Conservation (phyloP, 2,888 invertebrate species). For the Stictocephala bisonia region DNA sequence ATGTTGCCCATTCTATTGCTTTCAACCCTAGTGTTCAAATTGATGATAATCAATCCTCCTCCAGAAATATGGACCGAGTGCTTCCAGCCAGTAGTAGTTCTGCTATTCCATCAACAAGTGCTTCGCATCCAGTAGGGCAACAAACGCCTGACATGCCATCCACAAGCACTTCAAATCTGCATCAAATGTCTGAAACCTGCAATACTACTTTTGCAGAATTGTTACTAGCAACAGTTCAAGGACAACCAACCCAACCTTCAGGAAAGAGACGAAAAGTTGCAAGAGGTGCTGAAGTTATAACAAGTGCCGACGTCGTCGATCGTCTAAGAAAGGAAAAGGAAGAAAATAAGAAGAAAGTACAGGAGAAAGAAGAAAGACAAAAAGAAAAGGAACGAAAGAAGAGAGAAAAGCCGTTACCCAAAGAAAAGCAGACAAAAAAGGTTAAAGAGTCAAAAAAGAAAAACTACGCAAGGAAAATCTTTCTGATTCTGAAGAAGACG, state of each 20-base stretch:
- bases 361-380: constrained; percentile 1
- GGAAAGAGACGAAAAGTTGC: constrained; percentile 35
- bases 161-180: too few relatives aligned
- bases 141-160: too few relatives aligned
- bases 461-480: neutral
- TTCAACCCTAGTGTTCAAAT: too few relatives aligned
- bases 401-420: neutral
- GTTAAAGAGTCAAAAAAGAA: neutral
- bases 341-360: constrained; percentile 28
- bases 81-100: neutral
- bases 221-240: neutral
- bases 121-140: too few relatives aligned
- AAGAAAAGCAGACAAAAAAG: neutral
- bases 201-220: neutral
- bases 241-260: neutral
- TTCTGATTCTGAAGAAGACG: too few relatives aligned
- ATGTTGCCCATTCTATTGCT: too few relatives aligned
- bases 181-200: too few relatives aligned
- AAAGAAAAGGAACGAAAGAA: neutral
- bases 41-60: too few relatives aligned
- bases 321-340: too few relatives aligned
- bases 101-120: too few relatives aligned
- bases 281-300: constrained; percentile 58
- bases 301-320: constrained; percentile 36
- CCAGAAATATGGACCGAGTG: neutral